Percentiles rank a stretch among this genome's conserved stretches.
phyloP scores from a whole-genome alignment of 37 sponge, comb jelly and placozoan species.

The Diacarnus erythraeanus region DNA sequence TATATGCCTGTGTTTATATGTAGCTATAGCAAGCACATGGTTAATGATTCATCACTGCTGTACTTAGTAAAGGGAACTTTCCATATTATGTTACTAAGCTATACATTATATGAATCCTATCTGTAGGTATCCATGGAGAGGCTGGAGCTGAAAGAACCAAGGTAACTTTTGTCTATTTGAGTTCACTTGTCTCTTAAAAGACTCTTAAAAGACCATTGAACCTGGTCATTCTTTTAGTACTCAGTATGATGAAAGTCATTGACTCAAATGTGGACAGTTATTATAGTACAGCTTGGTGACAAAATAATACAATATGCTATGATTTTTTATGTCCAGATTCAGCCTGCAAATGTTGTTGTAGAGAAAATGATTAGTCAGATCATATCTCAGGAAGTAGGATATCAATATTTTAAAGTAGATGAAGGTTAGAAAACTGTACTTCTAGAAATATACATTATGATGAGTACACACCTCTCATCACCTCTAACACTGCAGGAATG shows the following conservation, averaged over 20 bases:
- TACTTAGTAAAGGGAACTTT: not conserved
- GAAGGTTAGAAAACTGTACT: conserved; percentile 22
- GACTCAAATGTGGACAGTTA: too few relatives aligned
- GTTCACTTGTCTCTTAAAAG: too few relatives aligned
- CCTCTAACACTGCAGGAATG: conserved; percentile 42
- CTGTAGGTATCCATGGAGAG: conserved; percentile 98
- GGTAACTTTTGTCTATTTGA: conserved; percentile 1
- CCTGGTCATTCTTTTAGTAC: too few relatives aligned
- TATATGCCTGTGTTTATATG: too few relatives aligned
- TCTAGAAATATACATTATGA: not conserved
- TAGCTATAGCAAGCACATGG: too few relatives aligned
- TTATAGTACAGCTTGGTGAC: too few relatives aligned
- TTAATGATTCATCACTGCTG: not conserved
- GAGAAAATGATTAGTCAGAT: conserved; percentile 67
- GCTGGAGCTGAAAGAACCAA: conserved; percentile 82
- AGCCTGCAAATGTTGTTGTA: conserved; percentile 67
- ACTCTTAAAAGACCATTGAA: too few relatives aligned
- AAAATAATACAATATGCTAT: too few relatives aligned
- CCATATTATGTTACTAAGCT: too few relatives aligned
- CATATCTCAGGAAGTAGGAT: conserved; percentile 54
- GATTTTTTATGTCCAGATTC: too few relatives aligned
- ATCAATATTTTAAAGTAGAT: conserved; percentile 52
- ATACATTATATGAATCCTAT: too few relatives aligned
- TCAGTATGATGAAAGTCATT: too few relatives aligned
- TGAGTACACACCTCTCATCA: not conserved